Evolutionary conservation across 2,113 vertebrate genomes (phyloP).

Genomic region (Cinclus mexicanus): DNA sequence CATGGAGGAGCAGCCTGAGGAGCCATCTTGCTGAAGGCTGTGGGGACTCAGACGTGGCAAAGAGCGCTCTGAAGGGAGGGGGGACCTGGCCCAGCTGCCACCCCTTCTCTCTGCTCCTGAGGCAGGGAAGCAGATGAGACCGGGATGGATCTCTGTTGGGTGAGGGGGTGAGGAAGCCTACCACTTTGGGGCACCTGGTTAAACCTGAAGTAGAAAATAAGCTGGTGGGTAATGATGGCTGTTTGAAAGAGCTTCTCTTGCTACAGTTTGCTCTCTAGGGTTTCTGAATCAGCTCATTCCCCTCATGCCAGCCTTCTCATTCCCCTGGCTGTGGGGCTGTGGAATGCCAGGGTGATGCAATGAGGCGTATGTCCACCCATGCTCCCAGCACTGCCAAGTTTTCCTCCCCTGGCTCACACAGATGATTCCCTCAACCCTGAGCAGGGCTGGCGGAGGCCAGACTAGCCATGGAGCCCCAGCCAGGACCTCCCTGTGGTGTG

Average conservation of each 20-base stretch:
- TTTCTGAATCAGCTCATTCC: background rate
- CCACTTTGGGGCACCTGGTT: background rate
- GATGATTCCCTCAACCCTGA: background rate
- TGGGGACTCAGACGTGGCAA: accelerated
- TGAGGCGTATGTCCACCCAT: accelerated
- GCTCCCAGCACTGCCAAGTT: background rate
- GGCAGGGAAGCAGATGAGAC: background rate
- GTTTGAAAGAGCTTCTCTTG: background rate
- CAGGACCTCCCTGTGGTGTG: accelerated
- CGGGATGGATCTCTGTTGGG: background rate
- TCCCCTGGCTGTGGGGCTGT: background rate
- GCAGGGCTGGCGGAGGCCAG: background rate
- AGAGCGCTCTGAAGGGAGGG: background rate
- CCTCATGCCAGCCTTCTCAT: background rate
- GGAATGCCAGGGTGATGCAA: accelerated
- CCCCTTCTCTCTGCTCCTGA: accelerated
- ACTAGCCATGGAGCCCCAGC: background rate
- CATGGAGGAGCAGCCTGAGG: accelerated
- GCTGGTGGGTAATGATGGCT: background rate
- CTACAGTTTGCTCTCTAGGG: background rate
- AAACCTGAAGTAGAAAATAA: background rate
- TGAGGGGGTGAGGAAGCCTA: background rate
- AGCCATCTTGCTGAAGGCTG: background rate
- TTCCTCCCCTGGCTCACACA: background rate
- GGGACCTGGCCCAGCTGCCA: background rate